These are phyloP conservation scores for Mylabris sibirica DNA, from an alignment of 2,888 invertebrate genomes.

Conservation along the genomic window DNA sequence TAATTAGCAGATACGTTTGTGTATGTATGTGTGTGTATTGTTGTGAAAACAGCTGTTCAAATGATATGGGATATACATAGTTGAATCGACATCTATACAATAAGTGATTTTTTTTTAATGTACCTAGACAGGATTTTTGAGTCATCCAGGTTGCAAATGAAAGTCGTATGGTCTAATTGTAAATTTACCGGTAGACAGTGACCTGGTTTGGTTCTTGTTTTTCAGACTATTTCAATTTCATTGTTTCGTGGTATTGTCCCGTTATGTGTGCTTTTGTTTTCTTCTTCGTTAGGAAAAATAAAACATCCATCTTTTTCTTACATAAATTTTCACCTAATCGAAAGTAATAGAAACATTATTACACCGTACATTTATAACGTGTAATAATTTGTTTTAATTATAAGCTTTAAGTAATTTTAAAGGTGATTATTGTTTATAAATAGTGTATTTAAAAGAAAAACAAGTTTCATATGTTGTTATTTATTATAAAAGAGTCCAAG, in stretches of 20 bases:
- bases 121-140: too few species aligned
- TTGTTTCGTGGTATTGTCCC: not conserved
- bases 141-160: not conserved
- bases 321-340: conserved; percentile 11
- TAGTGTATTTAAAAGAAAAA: too few species aligned
- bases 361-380: not conserved
- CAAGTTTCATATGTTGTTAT: too few species aligned
- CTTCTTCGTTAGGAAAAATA: not conserved
- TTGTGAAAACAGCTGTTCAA: not conserved
- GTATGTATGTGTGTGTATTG: too few species aligned
- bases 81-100: too few species aligned
- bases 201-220: conserved; percentile 7
- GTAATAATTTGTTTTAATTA: not conserved
- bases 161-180: conserved; percentile 18
- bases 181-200: conserved; percentile 27
- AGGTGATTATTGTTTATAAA: not conserved
- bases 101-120: too few species aligned
- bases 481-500: too few species aligned
- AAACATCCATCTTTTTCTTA: not conserved
- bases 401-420: not conserved
- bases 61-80: not conserved
- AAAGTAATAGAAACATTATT: not conserved
- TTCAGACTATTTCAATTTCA: conserved; percentile 4
- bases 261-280: not conserved
- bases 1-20: not conserved